These are phyloP conservation scores for Delia radicum DNA, from an alignment of 1,140 invertebrate species.

Conservation along the genomic window DNA sequence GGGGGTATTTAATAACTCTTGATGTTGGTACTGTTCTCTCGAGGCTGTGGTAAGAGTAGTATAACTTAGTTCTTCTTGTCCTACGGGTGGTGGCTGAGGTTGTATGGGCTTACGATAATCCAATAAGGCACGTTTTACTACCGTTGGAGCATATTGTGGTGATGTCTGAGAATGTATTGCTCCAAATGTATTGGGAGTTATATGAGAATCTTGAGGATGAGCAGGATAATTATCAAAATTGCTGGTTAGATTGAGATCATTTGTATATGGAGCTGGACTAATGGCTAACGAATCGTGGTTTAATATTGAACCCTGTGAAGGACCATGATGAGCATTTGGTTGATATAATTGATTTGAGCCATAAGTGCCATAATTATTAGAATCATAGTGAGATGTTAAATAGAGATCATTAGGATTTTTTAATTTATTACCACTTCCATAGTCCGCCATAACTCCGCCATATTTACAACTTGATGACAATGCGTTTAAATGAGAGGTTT, in stretches of 20 bases:
- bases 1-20: background rate
- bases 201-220: background rate
- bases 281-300: background rate
- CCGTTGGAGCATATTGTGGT: background rate
- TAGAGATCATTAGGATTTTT: slow-evolving; percentile 48
- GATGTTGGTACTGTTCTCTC: background rate
- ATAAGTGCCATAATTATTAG: background rate
- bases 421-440: slow-evolving; percentile 26
- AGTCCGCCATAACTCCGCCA: background rate
- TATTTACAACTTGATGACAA: background rate
- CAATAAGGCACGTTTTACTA: slow-evolving; percentile 25
- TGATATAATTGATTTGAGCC: background rate
- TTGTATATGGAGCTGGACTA: background rate
- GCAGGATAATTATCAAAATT: background rate
- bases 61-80: background rate
- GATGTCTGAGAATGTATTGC: background rate
- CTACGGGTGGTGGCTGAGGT: background rate
- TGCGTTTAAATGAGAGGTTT: background rate
- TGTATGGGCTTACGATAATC: slow-evolving; percentile 39
- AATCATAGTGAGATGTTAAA: background rate
- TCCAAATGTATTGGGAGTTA: background rate
- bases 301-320: background rate
- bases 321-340: background rate
- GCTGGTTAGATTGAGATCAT: slow-evolving; percentile 16
- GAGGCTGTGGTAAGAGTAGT: background rate